A percentile compares a stretch with the other conserved stretches of the same genome.
These are phyloP conservation scores for Drosophila gaucha DNA, from an alignment of 2,888 invertebrate species.

Conservation along the genomic window DNA sequence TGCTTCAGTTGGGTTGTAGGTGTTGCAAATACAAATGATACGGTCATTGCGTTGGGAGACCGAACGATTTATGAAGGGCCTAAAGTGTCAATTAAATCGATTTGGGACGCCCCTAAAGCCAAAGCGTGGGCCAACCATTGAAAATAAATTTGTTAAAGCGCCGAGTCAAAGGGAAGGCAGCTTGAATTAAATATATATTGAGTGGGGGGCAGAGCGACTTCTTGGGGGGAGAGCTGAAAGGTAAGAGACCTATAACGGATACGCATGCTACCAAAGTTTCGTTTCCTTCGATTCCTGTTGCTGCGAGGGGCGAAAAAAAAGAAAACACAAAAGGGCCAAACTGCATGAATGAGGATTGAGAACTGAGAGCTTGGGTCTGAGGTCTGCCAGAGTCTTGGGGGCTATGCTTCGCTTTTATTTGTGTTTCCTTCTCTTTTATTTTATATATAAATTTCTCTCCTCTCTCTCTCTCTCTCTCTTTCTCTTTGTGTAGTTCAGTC, in stretches of 20 bases:
- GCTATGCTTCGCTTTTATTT: conserved; percentile 66
- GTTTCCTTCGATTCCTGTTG: conserved; percentile 36
- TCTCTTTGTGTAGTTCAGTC: not conserved
- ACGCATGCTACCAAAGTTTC: conserved; percentile 50
- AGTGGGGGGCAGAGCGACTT: not conserved
- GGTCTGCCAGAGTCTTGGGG: conserved; percentile 36
- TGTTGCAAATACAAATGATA: conserved; percentile 69
- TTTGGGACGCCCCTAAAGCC: conserved; percentile 55
- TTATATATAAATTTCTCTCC: conserved; percentile 5
- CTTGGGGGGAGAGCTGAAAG: not conserved
- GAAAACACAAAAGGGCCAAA: conserved; percentile 50
- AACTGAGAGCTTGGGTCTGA: conserved; percentile 52
- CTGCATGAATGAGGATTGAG: conserved; percentile 58
- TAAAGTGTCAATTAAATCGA: conserved; percentile 77
- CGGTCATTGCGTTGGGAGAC: conserved; percentile 56
- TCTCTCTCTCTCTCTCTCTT: not conserved
- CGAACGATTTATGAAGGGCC: conserved; percentile 54
- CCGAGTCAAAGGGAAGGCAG: conserved; percentile 24
- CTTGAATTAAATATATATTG: conserved; percentile 62
- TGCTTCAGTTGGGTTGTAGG: conserved; percentile 19
- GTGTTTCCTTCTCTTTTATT: conserved; percentile 51
- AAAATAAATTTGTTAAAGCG: conserved; percentile 66
- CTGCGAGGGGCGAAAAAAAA: conserved; percentile 3
- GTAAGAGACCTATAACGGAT: conserved; percentile 45
- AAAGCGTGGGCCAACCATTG: conserved; percentile 29